Evolutionary conservation across 2,888 invertebrate species (phyloP), one percentile per base, ranked within the genome.

Genomic region (Acanthococcus lagerstroemiae): DNA sequence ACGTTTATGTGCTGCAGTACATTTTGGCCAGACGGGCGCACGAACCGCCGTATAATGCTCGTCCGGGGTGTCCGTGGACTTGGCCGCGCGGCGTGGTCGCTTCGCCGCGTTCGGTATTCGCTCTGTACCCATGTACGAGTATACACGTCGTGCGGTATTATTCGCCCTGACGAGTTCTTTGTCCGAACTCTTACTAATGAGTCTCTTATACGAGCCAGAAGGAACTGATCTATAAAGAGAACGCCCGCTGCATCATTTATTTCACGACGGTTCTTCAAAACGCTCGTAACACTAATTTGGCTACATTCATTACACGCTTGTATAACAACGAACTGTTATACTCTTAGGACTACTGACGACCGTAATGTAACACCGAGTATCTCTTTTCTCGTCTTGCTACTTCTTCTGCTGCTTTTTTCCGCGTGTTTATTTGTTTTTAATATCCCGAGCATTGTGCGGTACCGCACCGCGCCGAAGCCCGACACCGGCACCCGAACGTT

Each of bases 301-400:
- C 58, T 58, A 58, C 58, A 58, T 58, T 58, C 58, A 58, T 58
- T 58, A 58, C 58, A 58, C 58, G 58, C 58, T 58, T 46, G 46
- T 58, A 46, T 46, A 46, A 58, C 58, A 58, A 58, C 45, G 24
- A 45, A 48, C 46, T 46, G n/a, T n/a, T n/a, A n/a, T n/a, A n/a
- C n/a, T n/a, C n/a, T 44, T 46, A 58, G 24, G 46, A 22, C 25
- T 19, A 45, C 57, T 25, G 48, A 46, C 27, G 58, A 17, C 15
- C 21, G 45, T 45, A 58, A 46, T 58, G 58, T 48, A 44, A 58
- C 24, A 45, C 58, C 46, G 58, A 24, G 58, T 26, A 4, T 48
- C 3, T 21, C 45, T 24, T 57, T 45, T 55, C 26, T 25, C 37
- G 37, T 54, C n/a, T 25, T 22, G 7, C n/a, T 25, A 15, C 24